Conservation (phyloP, 2,113 vertebrate genomes). For the Hucho hucho region DNA sequence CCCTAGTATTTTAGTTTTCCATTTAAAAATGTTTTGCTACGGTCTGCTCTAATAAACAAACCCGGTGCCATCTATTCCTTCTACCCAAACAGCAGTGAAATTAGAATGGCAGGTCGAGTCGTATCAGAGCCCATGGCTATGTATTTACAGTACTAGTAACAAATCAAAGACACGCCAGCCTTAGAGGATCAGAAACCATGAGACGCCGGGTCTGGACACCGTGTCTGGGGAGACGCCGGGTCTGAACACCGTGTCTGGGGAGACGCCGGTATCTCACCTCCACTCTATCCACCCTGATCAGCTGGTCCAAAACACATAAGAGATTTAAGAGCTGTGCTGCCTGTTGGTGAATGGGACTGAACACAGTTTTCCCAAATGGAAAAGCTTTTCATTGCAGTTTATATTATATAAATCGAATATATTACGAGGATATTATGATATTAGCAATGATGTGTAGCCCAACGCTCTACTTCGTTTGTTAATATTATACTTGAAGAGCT, state of each 20-base stretch:
- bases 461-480: no score
- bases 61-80: slow-evolving; percentile 4
- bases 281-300: slow-evolving; percentile 52
- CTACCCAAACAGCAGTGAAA: slow-evolving; percentile 50
- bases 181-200: slow-evolving; percentile 63
- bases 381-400: neutral
- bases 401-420: no score
- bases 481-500: no score
- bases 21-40: no score
- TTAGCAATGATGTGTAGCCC: no score
- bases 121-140: slow-evolving; percentile 51
- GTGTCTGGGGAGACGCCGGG: slow-evolving; percentile 64
- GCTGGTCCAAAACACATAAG: slow-evolving; percentile 58
- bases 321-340: neutral
- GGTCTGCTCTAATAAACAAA: no score
- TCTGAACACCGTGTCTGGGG: slow-evolving; percentile 40
- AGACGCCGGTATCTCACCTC: slow-evolving; percentile 52
- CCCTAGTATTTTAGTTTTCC: no score
- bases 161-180: slow-evolving; percentile 72
- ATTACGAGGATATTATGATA: no score
- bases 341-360: slow-evolving; percentile 52
- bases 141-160: slow-evolving; percentile 68
- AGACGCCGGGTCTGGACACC: slow-evolving; percentile 65
- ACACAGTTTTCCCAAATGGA: slow-evolving; percentile 30
- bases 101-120: slow-evolving; percentile 44